Base-by-base conservation (phyloP, 1,140 invertebrate genomes). In the Drosophila kikkawai region DNA sequence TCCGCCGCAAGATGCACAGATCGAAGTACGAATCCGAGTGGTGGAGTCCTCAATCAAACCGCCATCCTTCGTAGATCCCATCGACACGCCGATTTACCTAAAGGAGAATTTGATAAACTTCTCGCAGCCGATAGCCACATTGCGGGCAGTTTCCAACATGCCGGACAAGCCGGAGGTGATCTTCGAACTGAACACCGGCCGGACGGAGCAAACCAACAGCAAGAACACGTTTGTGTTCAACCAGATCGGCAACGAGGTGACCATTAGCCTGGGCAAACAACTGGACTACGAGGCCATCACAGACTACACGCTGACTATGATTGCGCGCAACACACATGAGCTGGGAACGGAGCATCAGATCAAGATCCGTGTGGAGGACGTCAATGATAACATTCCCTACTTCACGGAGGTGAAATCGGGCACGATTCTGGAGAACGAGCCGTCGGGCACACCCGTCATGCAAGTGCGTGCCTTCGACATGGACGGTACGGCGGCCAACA, bases 21-120 rank as follows among this genome's bases (percentile, higher is more conserved):
- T 97, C 59, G 95, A 96, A 86, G 94, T 98, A 68, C 95, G 96
- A 71, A 97, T 98, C 74, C 94, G 95, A 69, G 97, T 98, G 19
- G 96, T 98, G 1, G 97, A 97, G 85, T 97, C 97, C 3, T 95
- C 97, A 86, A 98, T 97, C 92, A 97, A 98, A 93, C 95, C 97
- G 44, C 98, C 98, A 50, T 94, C 93, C 42, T 97, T 97, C 80
- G 94, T 95, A 50, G 93, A 94, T 66, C 93, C 94, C 60, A 94
- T 94, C 13, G 78, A 93, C 50, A 93, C 94, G 7, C 94, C 94
- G 59, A 96, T 97, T 65, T 93, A 93, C 69, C 93, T 98, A 32
- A 94, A 94, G 67, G 97, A 98, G 93, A 96, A 96, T 93, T 95
- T 95, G 55, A 95, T 93, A 13, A 94, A 97, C 91, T 97, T 95